Evolutionary conservation across 2,113 vertebrate species (phyloP).

Genomic region (Salvelinus sp.): DNA sequence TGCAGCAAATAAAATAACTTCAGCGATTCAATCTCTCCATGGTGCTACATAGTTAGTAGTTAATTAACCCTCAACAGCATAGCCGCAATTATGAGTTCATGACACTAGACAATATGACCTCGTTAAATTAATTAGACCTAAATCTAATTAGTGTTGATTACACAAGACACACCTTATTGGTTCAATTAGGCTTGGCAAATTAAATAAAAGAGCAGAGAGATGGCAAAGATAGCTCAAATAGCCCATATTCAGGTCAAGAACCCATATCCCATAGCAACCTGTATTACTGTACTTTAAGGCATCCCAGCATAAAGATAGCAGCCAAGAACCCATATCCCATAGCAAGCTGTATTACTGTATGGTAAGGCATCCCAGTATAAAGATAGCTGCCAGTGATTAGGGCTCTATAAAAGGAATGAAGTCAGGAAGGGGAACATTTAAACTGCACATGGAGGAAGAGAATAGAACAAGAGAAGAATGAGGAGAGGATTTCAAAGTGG

Average conservation of each 20-base stretch:
- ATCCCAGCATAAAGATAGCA: slow-evolving; percentile 34
- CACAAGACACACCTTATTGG: slow-evolving; percentile 19
- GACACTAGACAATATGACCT: slow-evolving; percentile 47
- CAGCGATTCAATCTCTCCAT: slow-evolving; percentile 46
- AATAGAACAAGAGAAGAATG: slow-evolving; percentile 1
- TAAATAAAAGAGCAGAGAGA: slow-evolving; percentile 2
- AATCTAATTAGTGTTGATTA: slow-evolving; percentile 59
- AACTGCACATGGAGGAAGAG: slow-evolving; percentile 26
- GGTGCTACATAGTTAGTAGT: slow-evolving; percentile 50
- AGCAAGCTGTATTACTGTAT: slow-evolving; percentile 9
- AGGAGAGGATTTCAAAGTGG: slow-evolving; percentile 15
- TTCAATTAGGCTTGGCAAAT: slow-evolving; percentile 36
- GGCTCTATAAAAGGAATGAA: slow-evolving; percentile 25
- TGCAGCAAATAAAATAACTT: slow-evolving; percentile 44
- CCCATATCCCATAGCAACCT: slow-evolving; percentile 19
- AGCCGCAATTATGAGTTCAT: slow-evolving; percentile 37
- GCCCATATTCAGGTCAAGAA: slow-evolving; percentile 42
- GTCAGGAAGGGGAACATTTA: slow-evolving; percentile 50
- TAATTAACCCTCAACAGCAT: slow-evolving; percentile 64
- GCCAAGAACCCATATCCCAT: slow-evolving; percentile 26
- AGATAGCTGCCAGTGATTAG: slow-evolving; percentile 31
- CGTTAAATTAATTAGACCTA: slow-evolving; percentile 45
- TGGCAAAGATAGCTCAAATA: slow-evolving; percentile 25
- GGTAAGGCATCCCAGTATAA: slow-evolving; percentile 28
- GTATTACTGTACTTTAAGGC: slow-evolving; percentile 7